Conservation (phyloP, 2,113 vertebrate species). For the Cochlearius cochlearius region DNA sequence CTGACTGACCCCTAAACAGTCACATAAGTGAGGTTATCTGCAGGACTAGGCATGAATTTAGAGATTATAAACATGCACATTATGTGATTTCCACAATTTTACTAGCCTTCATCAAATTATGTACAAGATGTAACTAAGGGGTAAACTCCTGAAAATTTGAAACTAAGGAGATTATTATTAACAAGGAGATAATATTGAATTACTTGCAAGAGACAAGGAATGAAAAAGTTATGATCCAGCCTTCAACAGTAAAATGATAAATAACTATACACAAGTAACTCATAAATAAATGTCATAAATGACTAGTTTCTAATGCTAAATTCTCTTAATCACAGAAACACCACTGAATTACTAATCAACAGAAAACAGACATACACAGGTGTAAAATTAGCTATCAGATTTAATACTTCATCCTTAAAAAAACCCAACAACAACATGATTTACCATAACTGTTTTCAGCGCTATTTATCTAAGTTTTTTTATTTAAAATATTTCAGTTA, state of each 20-base stretch:
- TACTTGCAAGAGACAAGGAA: not conserved
- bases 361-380: not conserved
- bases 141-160: not conserved
- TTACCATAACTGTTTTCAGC: not conserved
- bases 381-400: not conserved
- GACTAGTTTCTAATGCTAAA: not conserved
- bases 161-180: not conserved
- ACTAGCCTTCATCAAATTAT: not conserved
- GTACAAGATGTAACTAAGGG: not conserved
- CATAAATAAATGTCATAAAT: not conserved
- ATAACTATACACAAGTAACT: not conserved
- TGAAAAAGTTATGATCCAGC: not conserved
- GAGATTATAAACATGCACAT: not conserved
- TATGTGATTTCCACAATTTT: not conserved
- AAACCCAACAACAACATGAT: not conserved
- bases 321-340: not conserved
- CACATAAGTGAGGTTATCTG: not conserved
- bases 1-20: not conserved
- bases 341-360: not conserved
- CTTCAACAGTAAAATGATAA: not conserved
- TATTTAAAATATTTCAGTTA: not conserved
- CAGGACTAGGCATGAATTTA: not conserved
- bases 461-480: not conserved
- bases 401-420: not conserved
- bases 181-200: not conserved